Conservation (phyloP, 1,140 invertebrate genomes). For the Drosophila trapezifrons region DNA sequence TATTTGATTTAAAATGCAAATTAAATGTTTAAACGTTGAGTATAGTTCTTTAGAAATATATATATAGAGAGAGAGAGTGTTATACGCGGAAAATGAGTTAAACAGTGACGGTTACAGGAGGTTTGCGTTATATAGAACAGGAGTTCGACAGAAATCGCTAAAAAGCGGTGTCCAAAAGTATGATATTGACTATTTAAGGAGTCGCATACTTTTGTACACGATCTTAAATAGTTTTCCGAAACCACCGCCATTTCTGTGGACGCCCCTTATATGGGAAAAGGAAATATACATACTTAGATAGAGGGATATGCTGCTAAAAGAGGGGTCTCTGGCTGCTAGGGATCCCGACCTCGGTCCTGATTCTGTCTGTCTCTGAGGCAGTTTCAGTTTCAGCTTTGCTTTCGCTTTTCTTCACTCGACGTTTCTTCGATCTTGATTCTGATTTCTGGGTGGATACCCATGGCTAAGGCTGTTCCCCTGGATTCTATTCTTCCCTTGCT, state of each 20-base stretch:
- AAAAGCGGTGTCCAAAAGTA: neutral
- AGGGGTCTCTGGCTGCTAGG: constrained; percentile 14
- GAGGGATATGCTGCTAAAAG: constrained; percentile 14
- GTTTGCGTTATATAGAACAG: neutral
- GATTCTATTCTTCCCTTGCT: neutral
- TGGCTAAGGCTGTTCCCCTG: constrained; percentile 23
- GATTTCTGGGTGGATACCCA: constrained; percentile 12
- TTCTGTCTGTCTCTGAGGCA: constrained; percentile 46
- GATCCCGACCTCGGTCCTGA: neutral
- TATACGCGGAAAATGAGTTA: constrained; percentile 7
- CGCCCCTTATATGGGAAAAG: neutral
- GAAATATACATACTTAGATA: neutral
- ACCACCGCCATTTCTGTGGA: neutral
- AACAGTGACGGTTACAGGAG: constrained; percentile 15
- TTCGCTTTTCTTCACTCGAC: constrained; percentile 14
- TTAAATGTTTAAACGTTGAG: constrained; percentile 11
- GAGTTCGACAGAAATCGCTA: neutral
- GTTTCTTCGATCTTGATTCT: constrained; percentile 28
- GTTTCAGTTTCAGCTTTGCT: constrained; percentile 51
- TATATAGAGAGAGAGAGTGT: constrained; percentile 10
- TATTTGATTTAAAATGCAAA: constrained; percentile 14
- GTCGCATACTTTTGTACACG: neutral
- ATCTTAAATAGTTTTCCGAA: neutral
- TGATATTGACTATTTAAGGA: too few species aligned
- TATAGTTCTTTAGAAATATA: constrained; percentile 14